Percentiles rank a stretch among this genome's conserved stretches.
phyloP scores from a whole-genome alignment of 2,888 invertebrate species.

The Lepas anatifera region DNA sequence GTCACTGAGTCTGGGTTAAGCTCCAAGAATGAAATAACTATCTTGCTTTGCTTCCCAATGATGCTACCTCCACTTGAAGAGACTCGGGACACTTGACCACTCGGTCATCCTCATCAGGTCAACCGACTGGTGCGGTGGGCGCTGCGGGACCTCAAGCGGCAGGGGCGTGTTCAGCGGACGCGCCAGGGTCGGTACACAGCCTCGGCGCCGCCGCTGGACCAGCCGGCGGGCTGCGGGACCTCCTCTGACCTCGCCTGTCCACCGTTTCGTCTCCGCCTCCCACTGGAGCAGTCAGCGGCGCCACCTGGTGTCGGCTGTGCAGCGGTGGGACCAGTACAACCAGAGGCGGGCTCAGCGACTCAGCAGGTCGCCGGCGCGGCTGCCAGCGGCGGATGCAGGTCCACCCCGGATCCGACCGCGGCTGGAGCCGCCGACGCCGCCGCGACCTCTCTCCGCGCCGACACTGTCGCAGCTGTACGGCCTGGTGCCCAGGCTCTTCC shows the following conservation, averaged over 20 bases:
- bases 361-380: neutral
- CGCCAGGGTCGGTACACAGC: neutral
- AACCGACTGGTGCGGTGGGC: constrained; percentile 7
- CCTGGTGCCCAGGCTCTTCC: neutral
- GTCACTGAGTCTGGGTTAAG: too few relatives aligned
- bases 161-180: neutral
- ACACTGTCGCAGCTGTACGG: neutral
- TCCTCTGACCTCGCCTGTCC: neutral
- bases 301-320: neutral
- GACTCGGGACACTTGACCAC: too few relatives aligned
- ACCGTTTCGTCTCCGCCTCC: neutral
- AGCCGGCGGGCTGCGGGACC: neutral
- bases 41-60: too few relatives aligned
- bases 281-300: neutral
- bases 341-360: neutral
- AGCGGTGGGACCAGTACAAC: constrained; percentile 6
- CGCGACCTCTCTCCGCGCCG: neutral
- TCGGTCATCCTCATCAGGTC: too few relatives aligned
- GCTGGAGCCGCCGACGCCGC: neutral
- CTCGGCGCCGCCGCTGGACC: neutral
- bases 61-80: too few relatives aligned
- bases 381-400: neutral
- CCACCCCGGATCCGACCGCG: neutral
- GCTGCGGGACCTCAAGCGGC: neutral
- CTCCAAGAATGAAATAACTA: too few relatives aligned